phyloP scores from a whole-genome alignment of 2,888 invertebrate species.

The Leptinotarsa haldemani region DNA sequence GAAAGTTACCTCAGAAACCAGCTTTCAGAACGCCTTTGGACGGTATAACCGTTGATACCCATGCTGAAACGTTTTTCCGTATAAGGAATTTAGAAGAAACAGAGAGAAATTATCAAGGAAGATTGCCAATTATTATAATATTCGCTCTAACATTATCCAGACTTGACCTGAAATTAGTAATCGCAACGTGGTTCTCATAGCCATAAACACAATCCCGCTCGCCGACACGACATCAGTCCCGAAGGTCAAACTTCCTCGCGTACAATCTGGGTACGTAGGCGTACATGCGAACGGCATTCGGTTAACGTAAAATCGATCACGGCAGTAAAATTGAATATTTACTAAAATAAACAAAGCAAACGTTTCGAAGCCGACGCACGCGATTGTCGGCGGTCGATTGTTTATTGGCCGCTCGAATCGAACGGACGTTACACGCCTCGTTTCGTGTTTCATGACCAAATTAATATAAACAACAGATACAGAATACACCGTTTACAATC shows the following conservation, averaged over 20 bases:
- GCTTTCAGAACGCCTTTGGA: too few species aligned
- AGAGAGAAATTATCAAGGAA: too few species aligned
- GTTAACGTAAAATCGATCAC: constrained; percentile 11
- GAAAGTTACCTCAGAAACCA: too few species aligned
- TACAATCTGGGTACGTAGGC: background rate
- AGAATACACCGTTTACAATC: background rate
- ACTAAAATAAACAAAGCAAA: constrained; percentile 15
- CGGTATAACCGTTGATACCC: too few species aligned
- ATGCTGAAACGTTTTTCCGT: too few species aligned
- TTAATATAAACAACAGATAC: constrained; percentile 2
- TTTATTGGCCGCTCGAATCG: constrained; percentile 19
- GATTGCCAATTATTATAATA: too few species aligned
- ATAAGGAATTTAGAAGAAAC: too few species aligned
- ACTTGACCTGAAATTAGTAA: too few species aligned
- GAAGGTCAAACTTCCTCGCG: background rate
- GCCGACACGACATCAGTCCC: background rate
- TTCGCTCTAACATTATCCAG: too few species aligned
- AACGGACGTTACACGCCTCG: constrained; percentile 23
- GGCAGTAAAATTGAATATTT: constrained; percentile 23
- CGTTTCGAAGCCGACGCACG: constrained; percentile 9
- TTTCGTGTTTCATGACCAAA: constrained; percentile 23
- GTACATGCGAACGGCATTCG: background rate
- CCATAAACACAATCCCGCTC: background rate
- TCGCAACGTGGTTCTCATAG: too few species aligned
- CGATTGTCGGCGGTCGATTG: constrained; percentile 16